Evolutionary conservation across 2,113 vertebrate species (phyloP), one percentile per base, ranked within the genome.

Genomic region (Callipepla californica): DNA sequence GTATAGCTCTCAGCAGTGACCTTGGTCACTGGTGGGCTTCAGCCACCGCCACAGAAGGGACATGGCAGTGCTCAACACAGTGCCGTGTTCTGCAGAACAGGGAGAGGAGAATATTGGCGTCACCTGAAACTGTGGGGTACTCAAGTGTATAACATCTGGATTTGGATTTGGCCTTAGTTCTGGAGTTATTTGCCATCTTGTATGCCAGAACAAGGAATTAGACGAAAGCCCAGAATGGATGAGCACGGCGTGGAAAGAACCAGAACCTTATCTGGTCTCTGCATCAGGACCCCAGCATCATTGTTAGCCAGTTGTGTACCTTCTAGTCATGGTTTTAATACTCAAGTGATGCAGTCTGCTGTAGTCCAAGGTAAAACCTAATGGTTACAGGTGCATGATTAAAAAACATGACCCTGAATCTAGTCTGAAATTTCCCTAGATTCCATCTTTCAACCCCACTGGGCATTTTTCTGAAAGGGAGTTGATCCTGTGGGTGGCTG

Each of bases 371-470:
- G 15, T 67, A 72, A 83, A 87, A 73, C 6, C 36, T 76, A 61
- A 34, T 0, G 3, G 9, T 65, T 81, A 61, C 13, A 48, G 57
- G 40, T 20, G 4, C 13, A 9, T 17, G 72, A 28, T 53, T 76
- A 63, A 34, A 34, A 48, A 66, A 34, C 0, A 0, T 6, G 6
- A 40, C 17, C 1, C 23, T 73, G 36, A 12, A 57, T 51, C 17
- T 26, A 50, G 5, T 6, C 28, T 47, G 26, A 69, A 53, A 50
- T 76, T n/a, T 70, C 42, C 50, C 67, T 63, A 53, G 22, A 47
- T 36, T n/a, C 2, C 21, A 1, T 59, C 76, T 75, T 77, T 55
- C 25, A 82, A 28, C 2, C 15, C 6, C 50, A 28, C 13, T 0
- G 4, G n/a, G 8, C 15, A 45, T 62, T 83, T 67, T 28, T 68